Evolutionary conservation across 2,888 invertebrate genomes (phyloP), one percentile per base, ranked within the genome.

Genomic region (Hyposoter dolosus): DNA sequence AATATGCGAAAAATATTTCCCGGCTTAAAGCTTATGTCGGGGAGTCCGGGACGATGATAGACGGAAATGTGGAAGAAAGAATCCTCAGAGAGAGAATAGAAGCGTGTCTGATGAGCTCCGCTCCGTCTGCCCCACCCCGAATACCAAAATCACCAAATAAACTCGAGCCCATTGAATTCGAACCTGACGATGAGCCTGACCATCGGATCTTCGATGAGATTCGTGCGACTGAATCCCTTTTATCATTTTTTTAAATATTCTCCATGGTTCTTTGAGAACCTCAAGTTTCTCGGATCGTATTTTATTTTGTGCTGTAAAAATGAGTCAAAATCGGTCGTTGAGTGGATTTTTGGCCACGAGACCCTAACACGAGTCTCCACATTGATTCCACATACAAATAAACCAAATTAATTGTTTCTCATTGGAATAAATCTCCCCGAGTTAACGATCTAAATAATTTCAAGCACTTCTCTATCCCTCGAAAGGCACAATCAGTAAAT

Each of bases 121-220:
- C 89, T 10, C 89, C 89, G 0, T 83, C 85, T 28, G 89, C 82
- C 10, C 83, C 83, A n/a, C 89, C 90, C 0, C 89, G 92, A 53
- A 66, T 88, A 28, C 85, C 88, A 5, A 78, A 78, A 85, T 50
- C 86, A n/a, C 74, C 88, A 0, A 65, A 87, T 32, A 74, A 43
- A 47, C 85, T 90, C 19, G 86, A 89, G 50, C 87, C 89, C 3
- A 85, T 88, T 10, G 93, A 93, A 89, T 92, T 90, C 77, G 91
- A 93, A 66, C 92, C 92, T 0, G 89, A 90, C 63, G 93, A 92
- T 50, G 91, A 92, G 75, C 88, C 87, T 0, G 89, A 90, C 76
- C 72, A 80, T 17, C 83, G 84, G 3, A 74, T 90, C 15, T 90
- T 91, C 23, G 81, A 90, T 12, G 32, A 88, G 0, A 89, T 92